Conservation (phyloP, 2,113 vertebrate genomes). For the Macrotis lagotis region DNA sequence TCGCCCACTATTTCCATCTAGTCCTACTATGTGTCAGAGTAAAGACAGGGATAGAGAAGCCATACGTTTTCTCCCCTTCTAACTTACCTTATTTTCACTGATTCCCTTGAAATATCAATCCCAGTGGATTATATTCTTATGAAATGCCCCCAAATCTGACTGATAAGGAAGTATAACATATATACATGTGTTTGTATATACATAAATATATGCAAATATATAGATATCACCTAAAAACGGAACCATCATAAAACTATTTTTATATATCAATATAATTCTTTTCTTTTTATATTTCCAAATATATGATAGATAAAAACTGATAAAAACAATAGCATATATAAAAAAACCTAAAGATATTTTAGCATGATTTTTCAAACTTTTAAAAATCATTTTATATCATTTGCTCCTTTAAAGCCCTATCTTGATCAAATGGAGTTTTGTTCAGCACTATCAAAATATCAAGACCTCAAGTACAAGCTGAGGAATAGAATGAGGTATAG, state of each 20-base stretch:
- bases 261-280: not conserved
- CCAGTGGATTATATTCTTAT: conserved; percentile 20
- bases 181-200: not conserved
- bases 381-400: conserved; percentile 28
- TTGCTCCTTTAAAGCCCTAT: not conserved
- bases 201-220: not conserved
- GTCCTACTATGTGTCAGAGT: too few relatives aligned
- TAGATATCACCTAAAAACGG: not conserved
- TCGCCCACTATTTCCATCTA: too few relatives aligned
- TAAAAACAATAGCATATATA: conserved; percentile 7
- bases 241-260: conserved; percentile 18
- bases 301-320: conserved; percentile 27
- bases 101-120: conserved; percentile 23
- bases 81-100: conserved; percentile 23
- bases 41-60: too few relatives aligned
- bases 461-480: too few relatives aligned
- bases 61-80: not conserved
- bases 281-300: conserved; percentile 12
- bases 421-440: too few relatives aligned
- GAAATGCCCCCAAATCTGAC: conserved; percentile 39
- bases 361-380: conserved; percentile 44
- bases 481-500: too few relatives aligned
- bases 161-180: conserved; percentile 28
- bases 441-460: too few relatives aligned
- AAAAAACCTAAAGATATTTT: not conserved